Conservation (phyloP, 2,113 vertebrate genomes). For the Alligator sinensis region DNA sequence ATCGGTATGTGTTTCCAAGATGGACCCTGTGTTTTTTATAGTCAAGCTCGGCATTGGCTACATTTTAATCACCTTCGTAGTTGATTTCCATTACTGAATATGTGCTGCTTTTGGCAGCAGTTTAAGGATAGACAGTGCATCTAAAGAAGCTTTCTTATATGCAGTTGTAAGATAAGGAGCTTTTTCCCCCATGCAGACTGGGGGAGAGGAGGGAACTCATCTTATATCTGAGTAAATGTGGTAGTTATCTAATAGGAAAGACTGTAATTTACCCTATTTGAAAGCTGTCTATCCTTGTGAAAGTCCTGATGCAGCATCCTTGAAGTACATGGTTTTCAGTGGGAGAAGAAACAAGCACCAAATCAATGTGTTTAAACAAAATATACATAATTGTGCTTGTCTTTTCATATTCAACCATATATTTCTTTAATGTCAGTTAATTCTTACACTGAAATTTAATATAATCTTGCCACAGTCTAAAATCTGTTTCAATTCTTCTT, state of each 20-base stretch:
- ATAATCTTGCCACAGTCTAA: not conserved
- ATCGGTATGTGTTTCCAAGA: too few relatives aligned
- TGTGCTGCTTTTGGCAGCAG: too few relatives aligned
- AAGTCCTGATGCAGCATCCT: not conserved
- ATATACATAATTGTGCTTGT: not conserved
- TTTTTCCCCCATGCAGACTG: too few relatives aligned
- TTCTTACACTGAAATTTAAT: not conserved
- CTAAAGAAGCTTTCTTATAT: too few relatives aligned
- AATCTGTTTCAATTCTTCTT: constrained; percentile 8
- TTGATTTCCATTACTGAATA: too few relatives aligned
- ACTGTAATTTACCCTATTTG: not conserved
- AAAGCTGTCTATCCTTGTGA: not conserved
- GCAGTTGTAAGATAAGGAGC: too few relatives aligned
- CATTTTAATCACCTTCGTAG: too few relatives aligned
- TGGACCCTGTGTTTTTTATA: too few relatives aligned
- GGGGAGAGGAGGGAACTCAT: too few relatives aligned
- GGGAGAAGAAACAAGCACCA: not conserved
- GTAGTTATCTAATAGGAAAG: not conserved
- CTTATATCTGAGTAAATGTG: too few relatives aligned
- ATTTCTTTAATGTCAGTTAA: not conserved
- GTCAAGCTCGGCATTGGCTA: too few relatives aligned
- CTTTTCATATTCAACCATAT: not conserved
- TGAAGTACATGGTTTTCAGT: not conserved
- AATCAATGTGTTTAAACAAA: not conserved
- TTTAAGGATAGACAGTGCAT: too few relatives aligned